These are phyloP conservation scores for Cordilura impudica DNA, from an alignment of 2,888 invertebrate species.

Conservation along the genomic window DNA sequence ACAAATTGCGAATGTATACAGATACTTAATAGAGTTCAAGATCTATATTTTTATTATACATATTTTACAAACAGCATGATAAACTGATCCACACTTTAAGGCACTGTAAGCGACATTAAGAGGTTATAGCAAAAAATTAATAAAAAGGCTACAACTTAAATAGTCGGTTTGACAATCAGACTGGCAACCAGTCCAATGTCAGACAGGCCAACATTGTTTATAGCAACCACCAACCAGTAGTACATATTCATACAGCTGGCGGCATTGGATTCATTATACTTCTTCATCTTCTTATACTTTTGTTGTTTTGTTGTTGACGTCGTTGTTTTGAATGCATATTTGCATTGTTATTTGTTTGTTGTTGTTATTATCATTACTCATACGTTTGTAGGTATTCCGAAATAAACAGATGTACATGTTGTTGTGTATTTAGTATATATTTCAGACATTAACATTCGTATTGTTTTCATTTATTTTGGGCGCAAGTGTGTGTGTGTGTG, in stretches of 20 bases:
- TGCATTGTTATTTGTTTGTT: constrained; percentile 48
- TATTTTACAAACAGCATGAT: too few species aligned
- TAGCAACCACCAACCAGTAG: constrained; percentile 21
- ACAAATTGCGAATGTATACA: too few species aligned
- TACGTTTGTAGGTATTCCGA: constrained; percentile 48
- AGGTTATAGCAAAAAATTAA: too few species aligned
- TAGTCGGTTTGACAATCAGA: background rate
- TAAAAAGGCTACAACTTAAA: background rate
- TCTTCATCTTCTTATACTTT: background rate
- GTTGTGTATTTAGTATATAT: constrained; percentile 61
- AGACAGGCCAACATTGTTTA: background rate
- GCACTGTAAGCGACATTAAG: too few species aligned
- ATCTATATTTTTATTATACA: too few species aligned
- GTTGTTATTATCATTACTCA: constrained; percentile 37
- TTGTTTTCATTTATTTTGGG: background rate
- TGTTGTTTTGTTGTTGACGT: background rate
- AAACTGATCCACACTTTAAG: too few species aligned
- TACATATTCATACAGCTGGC: constrained; percentile 52
- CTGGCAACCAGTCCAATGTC: background rate
- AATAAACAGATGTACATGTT: too few species aligned
- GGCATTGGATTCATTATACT: constrained; percentile 42
- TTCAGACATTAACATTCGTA: constrained; percentile 55
- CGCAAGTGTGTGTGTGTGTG: background rate
- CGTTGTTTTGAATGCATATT: constrained; percentile 42
- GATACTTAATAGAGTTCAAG: too few species aligned